phyloP scores from a whole-genome alignment of 23 tunicate genomes.

The Oikopleura dioica region DNA sequence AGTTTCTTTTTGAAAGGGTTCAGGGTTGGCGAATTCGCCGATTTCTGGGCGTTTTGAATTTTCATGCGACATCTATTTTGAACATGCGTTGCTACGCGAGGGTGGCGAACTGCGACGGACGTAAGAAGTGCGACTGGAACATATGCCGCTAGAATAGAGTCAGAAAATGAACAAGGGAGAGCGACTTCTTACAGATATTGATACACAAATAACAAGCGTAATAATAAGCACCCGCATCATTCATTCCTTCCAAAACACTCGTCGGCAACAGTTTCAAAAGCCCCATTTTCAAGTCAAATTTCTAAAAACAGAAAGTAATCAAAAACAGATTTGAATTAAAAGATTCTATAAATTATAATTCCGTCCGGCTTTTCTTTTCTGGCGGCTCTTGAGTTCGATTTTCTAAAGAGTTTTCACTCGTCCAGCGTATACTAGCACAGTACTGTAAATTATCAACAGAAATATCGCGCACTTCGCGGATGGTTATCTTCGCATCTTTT shows the following conservation, averaged over 20 bases:
- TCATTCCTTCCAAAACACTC: background rate
- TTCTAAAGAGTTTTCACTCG: no score
- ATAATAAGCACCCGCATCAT: conserved; percentile 12
- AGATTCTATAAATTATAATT: background rate
- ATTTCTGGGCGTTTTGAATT: background rate
- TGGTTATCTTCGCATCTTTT: background rate
- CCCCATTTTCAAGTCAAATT: background rate
- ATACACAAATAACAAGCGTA: conserved; percentile 4
- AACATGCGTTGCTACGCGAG: background rate
- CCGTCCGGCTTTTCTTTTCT: no score
- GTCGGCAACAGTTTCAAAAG: background rate
- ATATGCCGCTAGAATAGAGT: background rate
- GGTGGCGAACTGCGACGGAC: background rate
- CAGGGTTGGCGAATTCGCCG: background rate
- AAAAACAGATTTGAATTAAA: background rate
- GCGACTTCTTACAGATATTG: background rate
- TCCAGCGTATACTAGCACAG: no score
- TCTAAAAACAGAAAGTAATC: background rate
- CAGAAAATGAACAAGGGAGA: background rate
- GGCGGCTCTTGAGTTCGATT: no score
- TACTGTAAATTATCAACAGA: background rate
- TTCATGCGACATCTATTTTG: background rate
- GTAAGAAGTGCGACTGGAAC: background rate
- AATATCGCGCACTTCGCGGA: background rate
- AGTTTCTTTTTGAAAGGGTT: background rate